Evolutionary conservation across 1,140 invertebrate genomes (phyloP), one percentile per base, ranked within the genome.

Genomic region (Drosophila micromelanica): DNA sequence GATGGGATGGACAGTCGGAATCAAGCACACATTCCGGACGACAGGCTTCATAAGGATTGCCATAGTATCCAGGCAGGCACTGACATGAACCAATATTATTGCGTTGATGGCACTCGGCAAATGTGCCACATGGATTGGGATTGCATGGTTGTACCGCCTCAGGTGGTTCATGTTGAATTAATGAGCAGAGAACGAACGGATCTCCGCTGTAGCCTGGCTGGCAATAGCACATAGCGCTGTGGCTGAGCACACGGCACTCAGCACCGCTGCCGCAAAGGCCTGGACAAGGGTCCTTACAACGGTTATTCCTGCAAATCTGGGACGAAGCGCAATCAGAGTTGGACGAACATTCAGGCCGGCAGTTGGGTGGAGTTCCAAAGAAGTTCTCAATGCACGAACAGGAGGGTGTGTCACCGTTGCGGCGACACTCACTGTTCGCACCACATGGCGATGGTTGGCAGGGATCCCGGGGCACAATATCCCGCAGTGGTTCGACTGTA

Each of bases 371-470:
- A 15, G 93, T 93, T n/a, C 95, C 95, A 57, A 94, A 93, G 86
- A 95, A 96, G 57, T 93, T 93, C 6, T 92, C 76, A 2, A 94
- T 62, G 78, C 95, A 96, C 3, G 93, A 93, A 84, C 95, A 96
- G 35, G 94, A 92, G 2, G 94, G 93, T 30, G 93, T 93, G 11
- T 93, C 93, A 27, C 93, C 93, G 6, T 93, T 93, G 15, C 94
- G 93, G 57, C 94, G 93, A 80, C 96, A 97, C 76, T 95, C 91
- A 35, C 95, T 95, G 80, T 97, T 96, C 0, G 95, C 93, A 6
- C 96, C 96, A 82, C 96, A 97, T 1, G 96, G 96, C 8, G 95
- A 95, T 2, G 96, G 96, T 42, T 94, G 92, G 80, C 96, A 97
- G 0, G 95, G 95, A 76, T 95, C 93, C 56, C 51, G 46, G 5